Conservation (phyloP, 2,113 vertebrate genomes). For the Columbina picui region DNA sequence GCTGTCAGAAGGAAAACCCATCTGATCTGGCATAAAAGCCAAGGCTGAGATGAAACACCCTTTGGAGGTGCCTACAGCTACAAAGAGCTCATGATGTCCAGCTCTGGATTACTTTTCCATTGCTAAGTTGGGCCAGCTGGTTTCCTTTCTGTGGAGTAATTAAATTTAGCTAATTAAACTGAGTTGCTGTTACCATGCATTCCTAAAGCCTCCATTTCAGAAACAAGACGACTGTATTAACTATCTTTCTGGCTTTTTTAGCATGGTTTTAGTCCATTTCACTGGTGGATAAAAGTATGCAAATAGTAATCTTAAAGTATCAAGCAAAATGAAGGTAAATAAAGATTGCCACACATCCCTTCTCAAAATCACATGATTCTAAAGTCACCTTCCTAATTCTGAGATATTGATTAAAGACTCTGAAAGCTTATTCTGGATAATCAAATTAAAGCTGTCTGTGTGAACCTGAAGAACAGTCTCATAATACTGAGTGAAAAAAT, state of each 20-base stretch:
- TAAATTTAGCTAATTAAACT: conserved; percentile 41
- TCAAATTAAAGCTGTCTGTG: conserved; percentile 19
- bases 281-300: background rate
- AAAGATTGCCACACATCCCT: background rate
- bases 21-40: background rate
- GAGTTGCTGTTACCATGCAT: conserved; percentile 11
- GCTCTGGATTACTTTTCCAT: background rate
- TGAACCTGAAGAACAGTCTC: conserved; percentile 27
- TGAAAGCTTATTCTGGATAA: conserved; percentile 13
- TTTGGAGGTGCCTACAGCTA: background rate
- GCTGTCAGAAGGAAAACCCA: background rate
- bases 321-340: background rate
- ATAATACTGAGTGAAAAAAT: conserved; percentile 11
- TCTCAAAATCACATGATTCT: background rate
- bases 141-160: conserved; percentile 36
- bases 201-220: background rate
- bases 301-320: conserved; percentile 6
- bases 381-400: background rate
- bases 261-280: background rate
- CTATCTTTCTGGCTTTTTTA: background rate
- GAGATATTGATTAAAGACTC: conserved; percentile 13
- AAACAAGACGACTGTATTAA: conserved; percentile 3
- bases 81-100: background rate
- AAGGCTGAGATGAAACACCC: background rate
- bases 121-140: background rate